Evolutionary conservation across 2,888 invertebrate species (phyloP), one percentile per base, ranked within the genome.

Genomic region (Anarsia innoxiella): DNA sequence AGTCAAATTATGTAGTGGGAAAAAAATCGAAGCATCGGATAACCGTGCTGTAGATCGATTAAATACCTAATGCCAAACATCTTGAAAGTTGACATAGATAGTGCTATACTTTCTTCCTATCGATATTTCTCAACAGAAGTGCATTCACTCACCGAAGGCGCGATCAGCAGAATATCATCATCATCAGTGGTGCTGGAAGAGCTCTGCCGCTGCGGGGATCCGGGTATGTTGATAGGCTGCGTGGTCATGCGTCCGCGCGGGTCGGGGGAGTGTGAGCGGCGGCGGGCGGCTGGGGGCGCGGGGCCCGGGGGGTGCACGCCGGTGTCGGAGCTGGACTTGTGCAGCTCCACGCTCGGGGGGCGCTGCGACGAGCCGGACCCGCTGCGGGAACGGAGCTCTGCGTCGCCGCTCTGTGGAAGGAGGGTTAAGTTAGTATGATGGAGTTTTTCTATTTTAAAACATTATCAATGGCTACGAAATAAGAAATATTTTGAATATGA

Each of bases 141-240:
- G n/a, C n/a, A n/a, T n/a, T n/a, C 9, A 28, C 39, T 30, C 16
- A 78, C 79, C 69, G 77, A 73, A 0, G 71, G 78, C 46, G 71
- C 58, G 10, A 70, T 45, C 41, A 79, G 71, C 51, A 80, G 69
- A 66, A 79, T 71, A 46, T 88, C 88, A 50, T 88, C 87, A 5
- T 86, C 86, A 42, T 82, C 75, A 10, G 68, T 60, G 45, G 76
- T 60, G 61, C 67, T 66, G 54, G 78, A 64, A 15, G 77, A 65
- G 61, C 75, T 74, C 62, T 76, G 78, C 1, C 80, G 72, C 68
- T 79, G 83, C 55, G 85, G 80, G 28, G 87, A 78, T 44, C 88
- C 87, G 8, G 90, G 89, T 65, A 90, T 89, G 69, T 88, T 88
- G 66, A 90, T 90, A 29, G 90, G 90, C 50, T 86, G 87, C 37